These are phyloP conservation scores for Tetrapedia diversipes DNA, from an alignment of 2,888 invertebrate species.

Conservation along the genomic window DNA sequence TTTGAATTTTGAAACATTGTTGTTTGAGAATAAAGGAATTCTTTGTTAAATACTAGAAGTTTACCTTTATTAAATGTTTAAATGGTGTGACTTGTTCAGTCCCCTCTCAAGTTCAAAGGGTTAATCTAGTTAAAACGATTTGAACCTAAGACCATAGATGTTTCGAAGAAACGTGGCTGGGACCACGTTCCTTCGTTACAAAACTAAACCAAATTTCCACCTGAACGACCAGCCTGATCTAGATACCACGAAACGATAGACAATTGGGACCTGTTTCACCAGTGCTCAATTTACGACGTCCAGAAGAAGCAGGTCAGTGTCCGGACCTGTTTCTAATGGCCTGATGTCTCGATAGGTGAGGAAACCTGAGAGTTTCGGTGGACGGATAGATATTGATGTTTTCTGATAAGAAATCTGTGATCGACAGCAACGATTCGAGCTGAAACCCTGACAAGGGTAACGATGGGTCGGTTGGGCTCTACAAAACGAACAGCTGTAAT, in stretches of 20 bases:
- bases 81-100: too few relatives aligned
- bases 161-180: too few relatives aligned
- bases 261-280: background rate
- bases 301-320: background rate
- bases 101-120: too few relatives aligned
- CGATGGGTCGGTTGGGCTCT: background rate
- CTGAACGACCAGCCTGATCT: background rate
- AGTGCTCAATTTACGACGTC: background rate
- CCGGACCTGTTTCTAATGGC: constrained; percentile 20
- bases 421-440: constrained; percentile 3
- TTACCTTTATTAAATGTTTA: too few relatives aligned
- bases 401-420: constrained; percentile 27
- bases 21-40: too few relatives aligned
- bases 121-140: too few relatives aligned
- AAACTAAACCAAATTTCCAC: constrained; percentile 4
- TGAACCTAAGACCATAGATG: too few relatives aligned
- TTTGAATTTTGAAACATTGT: too few relatives aligned
- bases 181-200: background rate
- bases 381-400: constrained; percentile 16
- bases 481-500: constrained; percentile 9
- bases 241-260: background rate
- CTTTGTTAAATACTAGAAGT: too few relatives aligned
- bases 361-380: constrained; percentile 20
- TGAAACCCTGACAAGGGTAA: constrained; percentile 2
- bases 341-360: constrained; percentile 7